Base-by-base conservation (phyloP, 2,797 vertebrate species). In the Paedocypris micromegethes region DNA sequence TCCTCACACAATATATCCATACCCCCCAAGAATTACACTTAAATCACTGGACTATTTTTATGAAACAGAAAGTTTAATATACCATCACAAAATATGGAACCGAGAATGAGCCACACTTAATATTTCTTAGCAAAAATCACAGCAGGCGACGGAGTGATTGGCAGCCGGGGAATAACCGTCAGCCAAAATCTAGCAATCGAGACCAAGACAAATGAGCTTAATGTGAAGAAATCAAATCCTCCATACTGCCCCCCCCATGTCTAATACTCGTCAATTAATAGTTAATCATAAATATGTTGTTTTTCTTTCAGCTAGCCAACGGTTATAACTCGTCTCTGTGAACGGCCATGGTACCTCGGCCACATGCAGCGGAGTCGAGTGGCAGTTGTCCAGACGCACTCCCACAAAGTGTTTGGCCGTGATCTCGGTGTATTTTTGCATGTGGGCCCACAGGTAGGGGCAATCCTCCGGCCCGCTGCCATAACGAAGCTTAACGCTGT, bases 381-480 rank as follows among this genome's bases (percentile, higher is more conserved):
- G 96, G 80, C 96, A 98, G 87, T 98, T 98, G 81, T 98, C 96
- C 76, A 98, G 90, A 43, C 96, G 87, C 58, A 98, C 85, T 50
- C 96, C 96, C 0, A 94, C 89, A 83, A 98, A 98, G 70, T 93
- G 82, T 0, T 81, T 91, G 51, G 95, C 95, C 2, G 92, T 94
- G 72, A 93, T 92, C 81, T 98, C 93, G 0, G 95, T 98, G 82
- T 98, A 98, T 75, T 92, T 92, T 83, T 88, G 87, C 96, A 98
- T 98, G 78, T 97, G 93, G 3, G 88, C 91, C 96, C 96, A 98
- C 40, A 98, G 90, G 66, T 93, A 98, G 0, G 96, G 96, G 69
- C 94, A 97, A 79, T 97, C 95, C 64, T 93, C 90, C 0, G 96
- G 95, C 54, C 88, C 89, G 3, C 83, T 87, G 48, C 96, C 96